phyloP scores from a whole-genome alignment of 53 echinoderm and acorn worm genomes.

The Zoroaster sp. region DNA sequence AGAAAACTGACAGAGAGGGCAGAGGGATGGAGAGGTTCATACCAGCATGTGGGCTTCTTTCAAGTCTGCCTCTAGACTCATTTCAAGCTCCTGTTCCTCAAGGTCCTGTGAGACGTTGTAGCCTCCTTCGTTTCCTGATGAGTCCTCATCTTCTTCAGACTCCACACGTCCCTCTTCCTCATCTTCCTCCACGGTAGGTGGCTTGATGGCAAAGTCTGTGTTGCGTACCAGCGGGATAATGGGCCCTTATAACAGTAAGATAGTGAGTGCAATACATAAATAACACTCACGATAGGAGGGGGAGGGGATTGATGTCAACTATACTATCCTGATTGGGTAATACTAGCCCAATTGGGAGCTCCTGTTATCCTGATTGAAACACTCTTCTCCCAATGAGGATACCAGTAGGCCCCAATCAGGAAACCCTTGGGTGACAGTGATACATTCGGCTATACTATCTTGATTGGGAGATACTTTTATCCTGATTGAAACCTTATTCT shows the following conservation, averaged over 20 bases:
- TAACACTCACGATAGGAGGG: not conserved
- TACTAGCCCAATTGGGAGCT: no score
- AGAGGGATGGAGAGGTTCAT: not conserved
- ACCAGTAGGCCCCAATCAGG: no score
- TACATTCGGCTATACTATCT: no score
- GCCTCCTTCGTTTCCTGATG: slow-evolving; percentile 43
- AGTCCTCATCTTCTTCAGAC: slow-evolving; percentile 37
- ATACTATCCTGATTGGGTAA: no score
- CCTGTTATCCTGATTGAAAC: no score
- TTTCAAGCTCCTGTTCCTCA: slow-evolving; percentile 46
- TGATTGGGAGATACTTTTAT: no score
- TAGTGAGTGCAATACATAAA: not conserved
- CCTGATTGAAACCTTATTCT: no score
- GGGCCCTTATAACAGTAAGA: not conserved
- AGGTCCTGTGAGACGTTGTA: slow-evolving; percentile 7
- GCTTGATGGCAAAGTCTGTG: not conserved
- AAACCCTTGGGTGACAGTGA: no score
- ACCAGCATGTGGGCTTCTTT: slow-evolving; percentile 52
- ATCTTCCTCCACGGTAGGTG: not conserved
- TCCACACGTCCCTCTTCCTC: not conserved
- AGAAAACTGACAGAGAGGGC: not conserved
- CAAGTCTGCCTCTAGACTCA: slow-evolving; percentile 55
- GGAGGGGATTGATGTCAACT: no score
- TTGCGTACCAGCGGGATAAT: slow-evolving; percentile 11
- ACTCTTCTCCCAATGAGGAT: no score